phyloP scores from a whole-genome alignment of 1,140 invertebrate species.

The Homalodisca vitripennis region DNA sequence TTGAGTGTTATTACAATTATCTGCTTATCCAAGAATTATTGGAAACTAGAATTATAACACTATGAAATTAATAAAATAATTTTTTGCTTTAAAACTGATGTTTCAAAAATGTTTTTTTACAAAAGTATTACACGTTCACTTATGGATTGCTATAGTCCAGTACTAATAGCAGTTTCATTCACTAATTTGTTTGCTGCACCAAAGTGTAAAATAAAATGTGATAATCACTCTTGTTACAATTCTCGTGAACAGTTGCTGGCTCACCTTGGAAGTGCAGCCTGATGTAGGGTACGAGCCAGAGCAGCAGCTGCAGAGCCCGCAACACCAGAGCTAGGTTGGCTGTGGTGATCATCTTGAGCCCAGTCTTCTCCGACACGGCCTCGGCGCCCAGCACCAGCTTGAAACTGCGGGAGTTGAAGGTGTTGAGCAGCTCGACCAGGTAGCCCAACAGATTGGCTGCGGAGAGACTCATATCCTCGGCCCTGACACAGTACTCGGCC shows the following conservation, averaged over 20 bases:
- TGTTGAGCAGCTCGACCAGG: slow-evolving; percentile 82
- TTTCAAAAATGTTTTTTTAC: too few relatives aligned
- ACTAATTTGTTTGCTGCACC: too few relatives aligned
- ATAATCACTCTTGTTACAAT: too few relatives aligned
- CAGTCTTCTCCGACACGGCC: slow-evolving; percentile 84
- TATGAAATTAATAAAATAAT: too few relatives aligned
- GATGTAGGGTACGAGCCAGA: slow-evolving; percentile 73
- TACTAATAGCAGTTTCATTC: too few relatives aligned
- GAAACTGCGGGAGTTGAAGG: slow-evolving; percentile 91
- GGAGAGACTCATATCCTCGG: slow-evolving; percentile 54
- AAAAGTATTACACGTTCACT: too few relatives aligned
- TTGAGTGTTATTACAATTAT: too few relatives aligned
- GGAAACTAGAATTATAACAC: too few relatives aligned
- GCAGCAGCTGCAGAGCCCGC: slow-evolving; percentile 77
- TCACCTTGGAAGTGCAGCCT: slow-evolving; percentile 62
- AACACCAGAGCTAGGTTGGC: slow-evolving; percentile 91
- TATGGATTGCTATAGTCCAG: too few relatives aligned
- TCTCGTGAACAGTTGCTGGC: background rate
- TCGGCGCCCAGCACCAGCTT: slow-evolving; percentile 94
- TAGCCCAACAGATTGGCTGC: slow-evolving; percentile 53
- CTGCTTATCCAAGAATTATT: too few relatives aligned
- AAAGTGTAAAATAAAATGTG: too few relatives aligned
- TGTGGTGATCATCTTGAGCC: slow-evolving; percentile 94
- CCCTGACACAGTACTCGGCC: slow-evolving; percentile 61
- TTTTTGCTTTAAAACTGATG: too few relatives aligned